Percentiles rank a stretch among this genome's conserved stretches.
Evolutionary conservation across 2,888 invertebrate species (phyloP).

Genomic region (Mechanitis messenoides): DNA sequence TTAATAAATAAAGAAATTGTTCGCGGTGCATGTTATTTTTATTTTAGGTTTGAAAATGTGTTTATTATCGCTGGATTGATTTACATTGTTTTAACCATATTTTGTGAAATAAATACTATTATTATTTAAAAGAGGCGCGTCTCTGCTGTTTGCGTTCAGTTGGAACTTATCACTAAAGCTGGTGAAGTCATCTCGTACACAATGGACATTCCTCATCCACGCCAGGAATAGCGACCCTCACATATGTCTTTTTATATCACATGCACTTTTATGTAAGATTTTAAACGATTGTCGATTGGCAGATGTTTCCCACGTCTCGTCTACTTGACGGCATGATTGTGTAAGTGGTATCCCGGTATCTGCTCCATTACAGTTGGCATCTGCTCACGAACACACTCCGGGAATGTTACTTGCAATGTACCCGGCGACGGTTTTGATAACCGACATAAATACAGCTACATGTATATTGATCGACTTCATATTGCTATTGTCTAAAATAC

Average conservation of each 20-base stretch:
- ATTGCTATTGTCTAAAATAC: neutral
- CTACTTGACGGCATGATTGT: slow-evolving; percentile 69
- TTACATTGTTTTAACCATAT: no score
- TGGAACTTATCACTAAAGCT: no score
- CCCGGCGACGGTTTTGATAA: neutral
- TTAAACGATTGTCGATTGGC: slow-evolving; percentile 33
- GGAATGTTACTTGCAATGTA: slow-evolving; percentile 8
- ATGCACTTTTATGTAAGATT: slow-evolving; percentile 22
- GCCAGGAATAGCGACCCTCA: neutral
- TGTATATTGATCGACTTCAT: neutral
- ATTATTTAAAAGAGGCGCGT: no score
- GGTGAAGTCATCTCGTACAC: no score
- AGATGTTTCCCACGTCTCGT: slow-evolving; percentile 60
- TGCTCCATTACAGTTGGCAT: slow-evolving; percentile 61
- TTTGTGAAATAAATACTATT: no score
- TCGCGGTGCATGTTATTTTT: no score
- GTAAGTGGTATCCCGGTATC: slow-evolving; percentile 53
- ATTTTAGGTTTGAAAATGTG: no score
- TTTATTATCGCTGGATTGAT: no score
- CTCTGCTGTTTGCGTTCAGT: no score
- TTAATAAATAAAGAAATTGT: no score
- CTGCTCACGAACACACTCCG: slow-evolving; percentile 57
- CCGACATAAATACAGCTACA: neutral
- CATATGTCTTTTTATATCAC: slow-evolving; percentile 15
- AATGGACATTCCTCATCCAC: no score